Evolutionary conservation across 2,797 vertebrate genomes (phyloP).

Genomic region (Acipenser ruthenus): DNA sequence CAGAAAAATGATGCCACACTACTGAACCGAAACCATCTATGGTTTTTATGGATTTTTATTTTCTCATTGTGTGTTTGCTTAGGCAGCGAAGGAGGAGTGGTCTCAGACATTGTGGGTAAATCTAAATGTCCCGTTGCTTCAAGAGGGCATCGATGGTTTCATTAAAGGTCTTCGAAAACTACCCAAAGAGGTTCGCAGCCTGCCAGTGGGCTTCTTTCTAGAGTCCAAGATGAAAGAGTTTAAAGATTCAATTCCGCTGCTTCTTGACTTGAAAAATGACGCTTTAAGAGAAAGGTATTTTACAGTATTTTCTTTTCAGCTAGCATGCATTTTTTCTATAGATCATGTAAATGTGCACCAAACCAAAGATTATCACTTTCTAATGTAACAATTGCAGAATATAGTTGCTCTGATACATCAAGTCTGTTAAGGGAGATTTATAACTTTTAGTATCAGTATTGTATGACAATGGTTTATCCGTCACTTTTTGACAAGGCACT

Average conservation of each 20-base stretch:
- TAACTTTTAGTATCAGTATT: too few species aligned
- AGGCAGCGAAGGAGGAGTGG: constrained; percentile 84
- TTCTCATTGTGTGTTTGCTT: constrained; percentile 8
- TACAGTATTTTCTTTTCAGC: constrained; percentile 16
- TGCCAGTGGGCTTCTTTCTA: constrained; percentile 68
- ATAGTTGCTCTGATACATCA: too few species aligned
- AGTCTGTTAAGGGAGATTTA: too few species aligned
- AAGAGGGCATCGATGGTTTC: constrained; percentile 77
- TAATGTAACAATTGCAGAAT: too few species aligned
- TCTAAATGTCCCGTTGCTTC: constrained; percentile 78
- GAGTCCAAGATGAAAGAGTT: constrained; percentile 85
- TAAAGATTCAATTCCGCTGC: constrained; percentile 80
- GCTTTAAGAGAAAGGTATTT: constrained; percentile 82
- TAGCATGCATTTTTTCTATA: too few species aligned
- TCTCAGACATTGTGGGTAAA: constrained; percentile 87
- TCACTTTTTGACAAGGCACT: constrained; percentile 64
- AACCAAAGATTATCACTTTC: too few species aligned
- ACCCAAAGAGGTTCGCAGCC: constrained; percentile 61
- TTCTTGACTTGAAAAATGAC: constrained; percentile 87
- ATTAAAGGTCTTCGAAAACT: constrained; percentile 69
- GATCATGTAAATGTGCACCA: too few species aligned
- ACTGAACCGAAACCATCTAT: too few species aligned
- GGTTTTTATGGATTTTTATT: background rate
- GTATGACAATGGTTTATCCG: too few species aligned
- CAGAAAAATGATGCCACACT: too few species aligned